Conservation (phyloP, 2,888 invertebrate species). For the Pinctada fucata region DNA sequence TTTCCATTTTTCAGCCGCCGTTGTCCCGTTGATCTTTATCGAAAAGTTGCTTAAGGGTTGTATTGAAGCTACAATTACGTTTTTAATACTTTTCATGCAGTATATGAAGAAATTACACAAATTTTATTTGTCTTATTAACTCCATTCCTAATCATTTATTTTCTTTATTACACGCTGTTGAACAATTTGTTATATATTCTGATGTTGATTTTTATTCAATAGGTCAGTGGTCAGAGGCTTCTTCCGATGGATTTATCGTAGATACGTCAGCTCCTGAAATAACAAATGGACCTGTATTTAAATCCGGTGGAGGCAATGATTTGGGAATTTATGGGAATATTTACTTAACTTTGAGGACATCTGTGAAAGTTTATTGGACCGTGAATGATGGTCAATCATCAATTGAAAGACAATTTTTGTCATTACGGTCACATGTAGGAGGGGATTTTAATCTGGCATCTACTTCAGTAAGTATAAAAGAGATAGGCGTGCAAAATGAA, state of each 20-base stretch:
- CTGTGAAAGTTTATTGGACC: conserved; percentile 32
- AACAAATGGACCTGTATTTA: conserved; percentile 25
- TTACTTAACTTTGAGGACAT: conserved; percentile 28
- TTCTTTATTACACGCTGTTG: too few species aligned
- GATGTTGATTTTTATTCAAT: too few species aligned
- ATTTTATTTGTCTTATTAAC: too few species aligned
- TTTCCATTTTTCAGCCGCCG: too few species aligned
- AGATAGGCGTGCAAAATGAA: background rate
- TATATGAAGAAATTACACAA: too few species aligned
- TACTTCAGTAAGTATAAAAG: conserved; percentile 27
- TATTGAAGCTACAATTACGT: too few species aligned
- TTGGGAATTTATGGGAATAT: conserved; percentile 30
- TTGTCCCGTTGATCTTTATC: too few species aligned
- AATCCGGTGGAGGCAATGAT: too few species aligned
- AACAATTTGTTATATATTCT: too few species aligned
- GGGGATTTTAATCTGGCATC: conserved; percentile 35
- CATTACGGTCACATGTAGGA: conserved; percentile 36
- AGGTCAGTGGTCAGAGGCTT: conserved; percentile 38
- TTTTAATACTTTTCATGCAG: too few species aligned
- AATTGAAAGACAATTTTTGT: conserved; percentile 40
- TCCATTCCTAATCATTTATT: too few species aligned
- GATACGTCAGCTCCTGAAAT: conserved; percentile 47
- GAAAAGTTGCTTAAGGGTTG: too few species aligned
- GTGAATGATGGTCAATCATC: conserved; percentile 33
- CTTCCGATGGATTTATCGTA: conserved; percentile 53